Percentiles rank a stretch among this genome's conserved stretches.
Evolutionary conservation across 92 coral and sea anemone genomes (phyloP).

Genomic region (Heteractis magnifica): DNA sequence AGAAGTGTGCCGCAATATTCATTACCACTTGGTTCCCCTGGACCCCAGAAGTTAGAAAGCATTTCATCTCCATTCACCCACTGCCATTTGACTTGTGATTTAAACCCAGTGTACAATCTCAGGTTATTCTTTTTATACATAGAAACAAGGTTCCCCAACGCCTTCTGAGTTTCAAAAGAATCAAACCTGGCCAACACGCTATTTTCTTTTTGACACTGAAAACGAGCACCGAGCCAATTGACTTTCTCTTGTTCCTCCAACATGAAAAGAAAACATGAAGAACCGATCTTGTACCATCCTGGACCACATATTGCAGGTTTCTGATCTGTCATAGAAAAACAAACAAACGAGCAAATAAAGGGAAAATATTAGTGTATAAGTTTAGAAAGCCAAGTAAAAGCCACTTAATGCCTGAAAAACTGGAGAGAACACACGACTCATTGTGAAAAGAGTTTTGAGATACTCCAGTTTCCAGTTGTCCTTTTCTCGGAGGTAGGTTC

Average conservation of each 20-base stretch:
- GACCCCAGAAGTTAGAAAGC: constrained; percentile 31
- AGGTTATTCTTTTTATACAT: background rate
- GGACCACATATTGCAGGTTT: constrained; percentile 17
- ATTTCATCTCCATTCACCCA: constrained; percentile 11
- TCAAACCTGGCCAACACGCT: constrained; percentile 14
- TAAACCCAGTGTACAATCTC: constrained; percentile 1
- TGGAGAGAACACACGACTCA: no score
- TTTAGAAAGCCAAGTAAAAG: no score
- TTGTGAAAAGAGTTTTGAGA: no score
- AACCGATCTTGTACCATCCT: constrained; percentile 19
- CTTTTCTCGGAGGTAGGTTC: no score
- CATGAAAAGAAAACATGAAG: constrained; percentile 18
- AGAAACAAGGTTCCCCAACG: background rate
- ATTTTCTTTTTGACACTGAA: constrained; percentile 2
- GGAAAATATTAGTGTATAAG: no score
- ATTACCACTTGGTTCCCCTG: constrained; percentile 23
- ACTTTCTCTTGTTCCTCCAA: background rate
- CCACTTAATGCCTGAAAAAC: no score
- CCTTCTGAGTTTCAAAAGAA: background rate
- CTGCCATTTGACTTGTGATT: background rate
- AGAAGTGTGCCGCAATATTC: constrained; percentile 26
- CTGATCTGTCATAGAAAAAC: background rate
- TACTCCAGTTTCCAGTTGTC: no score
- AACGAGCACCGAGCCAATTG: constrained; percentile 13
- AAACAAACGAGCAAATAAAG: background rate